Conservation (phyloP, 2,797 vertebrate species). For the Carcharodon carcharias region DNA sequence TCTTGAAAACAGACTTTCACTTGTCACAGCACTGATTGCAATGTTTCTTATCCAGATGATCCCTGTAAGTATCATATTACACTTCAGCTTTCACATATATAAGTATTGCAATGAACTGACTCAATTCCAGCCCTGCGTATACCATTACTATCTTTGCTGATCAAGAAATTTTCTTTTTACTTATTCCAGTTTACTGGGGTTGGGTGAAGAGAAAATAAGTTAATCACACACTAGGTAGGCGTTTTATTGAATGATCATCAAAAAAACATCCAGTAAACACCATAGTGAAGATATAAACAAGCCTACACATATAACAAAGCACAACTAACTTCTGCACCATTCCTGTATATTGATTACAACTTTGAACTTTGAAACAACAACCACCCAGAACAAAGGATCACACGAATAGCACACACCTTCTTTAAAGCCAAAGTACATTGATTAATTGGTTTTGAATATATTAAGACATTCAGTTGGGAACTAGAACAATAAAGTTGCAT, state of each 20-base stretch:
- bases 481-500: neutral
- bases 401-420: neutral
- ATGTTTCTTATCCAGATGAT: neutral
- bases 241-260: neutral
- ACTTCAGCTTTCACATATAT: neutral
- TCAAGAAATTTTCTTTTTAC: neutral
- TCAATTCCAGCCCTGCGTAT: neutral
- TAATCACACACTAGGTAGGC: neutral
- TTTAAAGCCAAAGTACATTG: slow-evolving; percentile 11
- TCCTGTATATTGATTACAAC: neutral
- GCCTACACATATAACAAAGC: neutral
- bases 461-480: neutral
- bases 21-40: neutral
- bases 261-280: neutral
- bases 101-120: neutral
- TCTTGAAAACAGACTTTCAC: slow-evolving; percentile 16
- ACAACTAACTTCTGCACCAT: neutral
- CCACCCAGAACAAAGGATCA: neutral
- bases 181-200: neutral
- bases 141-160: neutral
- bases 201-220: neutral
- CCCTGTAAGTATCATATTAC: slow-evolving; percentile 2
- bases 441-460: neutral
- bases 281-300: neutral
- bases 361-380: slow-evolving; percentile 3